Percentiles rank a stretch among this genome's conserved stretches.
Conservation (phyloP, 2,113 vertebrate genomes). For the Pseudorhombus dupliciocellatus region DNA sequence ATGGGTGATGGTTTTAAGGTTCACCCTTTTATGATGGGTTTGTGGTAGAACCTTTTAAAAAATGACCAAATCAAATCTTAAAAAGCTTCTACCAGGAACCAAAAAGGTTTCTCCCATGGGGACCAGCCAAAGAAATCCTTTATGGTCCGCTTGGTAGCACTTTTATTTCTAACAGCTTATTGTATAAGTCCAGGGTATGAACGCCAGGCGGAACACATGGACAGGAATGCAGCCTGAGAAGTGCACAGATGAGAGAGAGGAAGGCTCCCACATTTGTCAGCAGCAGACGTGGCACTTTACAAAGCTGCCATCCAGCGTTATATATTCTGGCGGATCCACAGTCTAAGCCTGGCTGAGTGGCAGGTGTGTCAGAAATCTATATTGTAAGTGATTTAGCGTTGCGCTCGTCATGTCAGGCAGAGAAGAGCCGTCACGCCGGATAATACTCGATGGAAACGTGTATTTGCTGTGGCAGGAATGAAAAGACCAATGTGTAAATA, state of each 20-base stretch:
- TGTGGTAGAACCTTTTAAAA: too few species aligned
- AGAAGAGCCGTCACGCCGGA: conserved; percentile 24
- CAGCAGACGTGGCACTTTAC: conserved; percentile 1
- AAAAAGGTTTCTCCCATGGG: too few species aligned
- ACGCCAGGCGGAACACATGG: conserved; percentile 7
- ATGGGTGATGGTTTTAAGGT: too few species aligned
- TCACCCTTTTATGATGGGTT: too few species aligned
- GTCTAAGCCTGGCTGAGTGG: conserved; percentile 42
- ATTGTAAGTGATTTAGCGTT: conserved; percentile 28
- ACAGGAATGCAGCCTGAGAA: conserved; percentile 9
- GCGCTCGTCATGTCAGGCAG: conserved; percentile 22
- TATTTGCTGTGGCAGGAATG: neutral
- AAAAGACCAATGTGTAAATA: conserved; percentile 33
- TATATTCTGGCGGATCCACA: conserved; percentile 47
- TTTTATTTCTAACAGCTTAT: too few species aligned
- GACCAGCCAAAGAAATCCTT: too few species aligned
- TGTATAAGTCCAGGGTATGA: neutral
- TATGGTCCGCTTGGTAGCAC: too few species aligned
- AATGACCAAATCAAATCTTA: too few species aligned
- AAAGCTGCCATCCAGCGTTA: conserved; percentile 60
- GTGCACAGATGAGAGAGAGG: neutral
- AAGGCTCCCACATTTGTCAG: neutral
- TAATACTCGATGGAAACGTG: neutral
- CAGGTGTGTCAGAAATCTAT: conserved; percentile 29
- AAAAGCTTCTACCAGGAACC: too few species aligned